Evolutionary conservation across 2,113 vertebrate species (phyloP).

Genomic region (Ailurus styani): DNA sequence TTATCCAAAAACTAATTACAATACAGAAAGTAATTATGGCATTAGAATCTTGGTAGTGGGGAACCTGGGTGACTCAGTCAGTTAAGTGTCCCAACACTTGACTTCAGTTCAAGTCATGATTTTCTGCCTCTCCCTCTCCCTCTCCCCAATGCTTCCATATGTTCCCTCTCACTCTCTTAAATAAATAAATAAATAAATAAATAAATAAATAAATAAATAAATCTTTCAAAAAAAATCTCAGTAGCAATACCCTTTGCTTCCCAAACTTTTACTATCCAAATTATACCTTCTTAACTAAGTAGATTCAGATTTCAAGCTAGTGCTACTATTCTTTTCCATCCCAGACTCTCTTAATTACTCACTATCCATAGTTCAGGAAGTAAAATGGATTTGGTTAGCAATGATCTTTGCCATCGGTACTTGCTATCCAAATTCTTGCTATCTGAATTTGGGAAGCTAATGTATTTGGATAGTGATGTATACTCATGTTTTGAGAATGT

Average conservation of each 20-base stretch:
- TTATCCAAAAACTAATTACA: not conserved
- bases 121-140: not conserved
- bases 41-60: conserved; percentile 22
- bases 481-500: conserved; percentile 20
- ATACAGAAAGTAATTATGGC: not conserved
- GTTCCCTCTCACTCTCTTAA: not conserved
- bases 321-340: not conserved
- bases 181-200: not conserved
- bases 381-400: not conserved
- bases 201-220: not conserved
- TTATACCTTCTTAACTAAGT: not conserved
- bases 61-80: not conserved
- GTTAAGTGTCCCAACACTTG: not conserved
- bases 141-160: not conserved
- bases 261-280: not conserved
- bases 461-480: not conserved
- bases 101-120: not conserved
- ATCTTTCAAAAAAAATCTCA: not conserved
- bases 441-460: not conserved
- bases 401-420: not conserved
- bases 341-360: not conserved
- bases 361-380: not conserved
- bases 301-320: not conserved
- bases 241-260: not conserved
- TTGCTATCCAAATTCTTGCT: conserved; percentile 9